phyloP scores from a whole-genome alignment of 2,113 vertebrate species.

The Stegostoma tigrinum region DNA sequence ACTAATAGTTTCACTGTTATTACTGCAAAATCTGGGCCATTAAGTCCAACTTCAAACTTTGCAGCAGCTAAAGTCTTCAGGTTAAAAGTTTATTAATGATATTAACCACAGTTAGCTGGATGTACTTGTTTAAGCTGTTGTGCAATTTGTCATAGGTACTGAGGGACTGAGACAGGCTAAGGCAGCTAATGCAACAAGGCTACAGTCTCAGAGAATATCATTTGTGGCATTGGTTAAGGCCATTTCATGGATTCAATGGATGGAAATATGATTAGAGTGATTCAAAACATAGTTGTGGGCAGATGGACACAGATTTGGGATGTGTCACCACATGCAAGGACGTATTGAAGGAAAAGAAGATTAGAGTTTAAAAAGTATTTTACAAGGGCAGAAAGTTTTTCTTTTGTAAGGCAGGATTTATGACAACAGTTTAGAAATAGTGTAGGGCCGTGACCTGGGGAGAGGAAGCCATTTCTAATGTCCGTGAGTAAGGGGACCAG shows the following conservation, averaged over 20 bases:
- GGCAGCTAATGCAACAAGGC: not conserved
- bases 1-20: not conserved
- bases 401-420: not conserved
- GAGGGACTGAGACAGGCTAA: not conserved
- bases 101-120: not conserved
- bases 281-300: not conserved
- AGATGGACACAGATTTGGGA: not conserved
- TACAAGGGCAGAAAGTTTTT: not conserved
- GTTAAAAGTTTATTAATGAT: not conserved
- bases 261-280: not conserved
- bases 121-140: not conserved
- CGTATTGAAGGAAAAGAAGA: not conserved
- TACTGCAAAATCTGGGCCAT: not conserved
- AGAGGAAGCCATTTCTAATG: not conserved
- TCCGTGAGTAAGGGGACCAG: not conserved
- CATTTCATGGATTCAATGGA: not conserved
- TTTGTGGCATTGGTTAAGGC: not conserved
- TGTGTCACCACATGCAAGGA: not conserved
- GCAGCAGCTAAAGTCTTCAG: not conserved
- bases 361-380: not conserved
- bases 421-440: not conserved
- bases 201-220: not conserved
- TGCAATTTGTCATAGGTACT: not conserved
- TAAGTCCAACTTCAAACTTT: not conserved
- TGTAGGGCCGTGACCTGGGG: not conserved